These are phyloP conservation scores for Decapterus maruadsi DNA, from an alignment of 2,797 vertebrate genomes.

Conservation along the genomic window DNA sequence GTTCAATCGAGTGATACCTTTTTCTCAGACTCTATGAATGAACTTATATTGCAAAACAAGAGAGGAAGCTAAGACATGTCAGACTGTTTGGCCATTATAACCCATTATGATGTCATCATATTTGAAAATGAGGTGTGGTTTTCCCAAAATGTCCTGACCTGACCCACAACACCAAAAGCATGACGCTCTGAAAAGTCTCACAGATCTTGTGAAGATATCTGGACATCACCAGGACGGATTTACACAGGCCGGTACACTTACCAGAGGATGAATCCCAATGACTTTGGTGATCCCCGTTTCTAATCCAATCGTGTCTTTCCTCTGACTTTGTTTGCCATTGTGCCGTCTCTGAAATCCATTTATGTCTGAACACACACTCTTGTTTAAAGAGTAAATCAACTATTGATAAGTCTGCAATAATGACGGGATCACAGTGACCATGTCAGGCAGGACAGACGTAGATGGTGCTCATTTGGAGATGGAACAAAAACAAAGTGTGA, in stretches of 20 bases:
- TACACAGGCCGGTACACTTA: too few species aligned
- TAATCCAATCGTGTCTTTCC: neutral
- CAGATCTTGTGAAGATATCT: neutral
- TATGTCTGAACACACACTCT: neutral
- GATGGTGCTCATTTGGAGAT: neutral
- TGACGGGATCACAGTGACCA: conserved; percentile 1
- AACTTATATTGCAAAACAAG: too few species aligned
- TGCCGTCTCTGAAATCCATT: neutral
- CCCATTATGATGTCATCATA: too few species aligned
- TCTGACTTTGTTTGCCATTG: neutral
- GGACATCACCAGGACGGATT: neutral
- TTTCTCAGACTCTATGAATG: too few species aligned
- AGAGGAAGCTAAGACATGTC: too few species aligned
- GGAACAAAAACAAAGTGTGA: neutral
- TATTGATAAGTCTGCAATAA: conserved; percentile 6
- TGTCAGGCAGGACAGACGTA: neutral
- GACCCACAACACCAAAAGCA: neutral
- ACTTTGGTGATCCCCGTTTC: neutral
- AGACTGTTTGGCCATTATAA: too few species aligned
- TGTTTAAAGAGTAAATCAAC: neutral
- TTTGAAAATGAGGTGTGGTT: too few species aligned
- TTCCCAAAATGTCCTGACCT: neutral
- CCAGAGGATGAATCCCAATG: neutral
- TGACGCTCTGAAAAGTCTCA: neutral
- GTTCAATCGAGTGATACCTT: too few species aligned